Evolutionary conservation across 2,888 invertebrate genomes (phyloP), one percentile per base, ranked within the genome.

Genomic region (Thereva nobilitata): DNA sequence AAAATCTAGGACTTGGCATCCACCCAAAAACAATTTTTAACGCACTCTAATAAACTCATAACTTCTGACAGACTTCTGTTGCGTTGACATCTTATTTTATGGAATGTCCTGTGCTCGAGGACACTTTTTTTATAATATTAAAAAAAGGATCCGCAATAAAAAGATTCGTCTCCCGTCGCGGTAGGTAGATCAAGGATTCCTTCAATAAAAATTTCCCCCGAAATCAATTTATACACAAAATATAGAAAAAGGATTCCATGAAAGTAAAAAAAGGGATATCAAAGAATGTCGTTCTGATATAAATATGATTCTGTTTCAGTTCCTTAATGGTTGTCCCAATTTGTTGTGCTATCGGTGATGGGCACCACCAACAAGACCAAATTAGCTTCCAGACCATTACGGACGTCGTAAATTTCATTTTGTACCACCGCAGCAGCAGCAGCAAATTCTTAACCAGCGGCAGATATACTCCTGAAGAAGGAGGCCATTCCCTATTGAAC

Each of bases 271-370:
- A 38, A 53, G 53, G 53, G 42, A 34, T 53, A 53, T 38, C 12
- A 4, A 65, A 54, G 64, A 68, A 66, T 68, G 66, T 66, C 64
- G 57, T 68, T 37, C 49, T 66, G 66, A 66, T 68, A 68, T 64
- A 68, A 68, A 68, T 54, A 66, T 50, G 63, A 66, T 56, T 63
- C 53, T 44, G 12, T 35, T 23, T 10, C 23, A 55, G 52, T 52
- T 45, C 42, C 66, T 57, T 63, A 64, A 37, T 42, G 12, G 64
- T 64, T 64, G 64, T 44, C 10, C 9, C 53, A 53, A 68, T 68
- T 68, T 68, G 66, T 68, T 66, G 66, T 49, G 50, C 66, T 52
- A 66, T 68, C 66, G 34, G 23, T 23, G 50, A 50, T 9, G 40
- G 50, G 35, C 35, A 38, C 56, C 10, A 4, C 9, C 35, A 64